Percentiles rank a stretch among this genome's conserved stretches.
Conservation (phyloP, 2,797 vertebrate species). For the Aldrovandia affinis region DNA sequence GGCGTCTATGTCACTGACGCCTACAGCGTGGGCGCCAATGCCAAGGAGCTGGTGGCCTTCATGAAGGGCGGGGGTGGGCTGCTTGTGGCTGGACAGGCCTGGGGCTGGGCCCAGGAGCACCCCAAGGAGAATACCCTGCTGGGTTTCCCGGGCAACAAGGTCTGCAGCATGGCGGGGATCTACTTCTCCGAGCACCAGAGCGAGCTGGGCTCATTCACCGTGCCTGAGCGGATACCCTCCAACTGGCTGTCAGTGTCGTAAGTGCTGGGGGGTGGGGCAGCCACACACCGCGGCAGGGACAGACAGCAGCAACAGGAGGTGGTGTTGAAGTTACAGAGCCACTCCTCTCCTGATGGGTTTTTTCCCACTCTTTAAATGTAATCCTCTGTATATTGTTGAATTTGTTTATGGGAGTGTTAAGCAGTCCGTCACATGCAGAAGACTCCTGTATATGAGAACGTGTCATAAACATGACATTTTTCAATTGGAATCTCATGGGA, state of each 20-base stretch:
- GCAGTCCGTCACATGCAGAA: no score
- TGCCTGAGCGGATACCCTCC: constrained; percentile 72
- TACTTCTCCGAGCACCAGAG: constrained; percentile 69
- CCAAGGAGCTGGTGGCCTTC: constrained; percentile 67
- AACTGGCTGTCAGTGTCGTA: constrained; percentile 73
- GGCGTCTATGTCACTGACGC: constrained; percentile 76
- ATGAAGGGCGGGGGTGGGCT: constrained; percentile 84
- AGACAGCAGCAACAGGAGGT: no score
- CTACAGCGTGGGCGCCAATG: constrained; percentile 58
- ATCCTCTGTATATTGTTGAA: no score
- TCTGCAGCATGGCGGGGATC: constrained; percentile 77
- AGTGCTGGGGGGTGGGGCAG: constrained; percentile 50
- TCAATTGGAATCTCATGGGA: no score
- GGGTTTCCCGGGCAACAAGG: constrained; percentile 76
- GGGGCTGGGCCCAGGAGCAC: constrained; percentile 73
- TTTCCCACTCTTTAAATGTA: no score
- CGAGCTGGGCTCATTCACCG: constrained; percentile 51
- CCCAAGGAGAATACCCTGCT: constrained; percentile 55
- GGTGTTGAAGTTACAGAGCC: no score
- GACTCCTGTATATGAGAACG: no score
- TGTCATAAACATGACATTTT: no score
- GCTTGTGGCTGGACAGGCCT: constrained; percentile 84
- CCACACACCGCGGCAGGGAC: no score
- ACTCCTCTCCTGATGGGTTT: no score
- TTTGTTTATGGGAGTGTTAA: no score